phyloP scores from a whole-genome alignment of 2,797 vertebrate genomes.

The Anolis apletophallus region DNA sequence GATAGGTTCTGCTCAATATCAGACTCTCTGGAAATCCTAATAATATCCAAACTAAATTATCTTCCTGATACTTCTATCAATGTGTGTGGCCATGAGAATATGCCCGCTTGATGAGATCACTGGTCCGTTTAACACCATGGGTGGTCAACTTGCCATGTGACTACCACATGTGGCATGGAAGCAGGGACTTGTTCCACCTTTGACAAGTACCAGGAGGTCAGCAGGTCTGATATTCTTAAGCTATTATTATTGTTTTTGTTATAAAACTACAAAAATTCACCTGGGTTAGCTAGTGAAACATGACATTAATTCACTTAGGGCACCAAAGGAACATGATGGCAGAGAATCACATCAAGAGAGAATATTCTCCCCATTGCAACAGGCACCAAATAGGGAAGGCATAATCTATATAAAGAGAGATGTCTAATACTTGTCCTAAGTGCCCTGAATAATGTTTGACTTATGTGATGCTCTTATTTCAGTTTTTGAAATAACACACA shows the following conservation, averaged over 20 bases:
- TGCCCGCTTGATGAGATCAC: neutral
- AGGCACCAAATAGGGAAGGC: neutral
- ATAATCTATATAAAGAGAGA: neutral
- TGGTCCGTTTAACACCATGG: neutral
- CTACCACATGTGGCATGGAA: neutral
- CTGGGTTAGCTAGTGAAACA: neutral
- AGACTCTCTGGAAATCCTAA: neutral
- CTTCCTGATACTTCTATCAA: neutral
- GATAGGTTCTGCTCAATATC: neutral
- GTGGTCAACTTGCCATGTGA: neutral
- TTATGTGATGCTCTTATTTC: neutral
- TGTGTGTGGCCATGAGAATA: constrained; percentile 19
- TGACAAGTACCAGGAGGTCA: neutral
- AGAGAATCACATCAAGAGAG: neutral
- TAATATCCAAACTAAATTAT: neutral
- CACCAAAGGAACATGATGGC: too few relatives aligned
- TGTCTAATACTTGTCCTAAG: neutral
- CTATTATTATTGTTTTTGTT: neutral
- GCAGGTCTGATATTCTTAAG: neutral
- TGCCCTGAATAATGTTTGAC: neutral
- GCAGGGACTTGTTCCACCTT: neutral
- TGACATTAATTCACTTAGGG: too few relatives aligned
- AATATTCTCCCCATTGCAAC: neutral
- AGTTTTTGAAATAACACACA: neutral
- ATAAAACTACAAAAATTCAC: neutral